phyloP scores from a whole-genome alignment of 2,797 vertebrate species.

The Etheostoma nigrum region DNA sequence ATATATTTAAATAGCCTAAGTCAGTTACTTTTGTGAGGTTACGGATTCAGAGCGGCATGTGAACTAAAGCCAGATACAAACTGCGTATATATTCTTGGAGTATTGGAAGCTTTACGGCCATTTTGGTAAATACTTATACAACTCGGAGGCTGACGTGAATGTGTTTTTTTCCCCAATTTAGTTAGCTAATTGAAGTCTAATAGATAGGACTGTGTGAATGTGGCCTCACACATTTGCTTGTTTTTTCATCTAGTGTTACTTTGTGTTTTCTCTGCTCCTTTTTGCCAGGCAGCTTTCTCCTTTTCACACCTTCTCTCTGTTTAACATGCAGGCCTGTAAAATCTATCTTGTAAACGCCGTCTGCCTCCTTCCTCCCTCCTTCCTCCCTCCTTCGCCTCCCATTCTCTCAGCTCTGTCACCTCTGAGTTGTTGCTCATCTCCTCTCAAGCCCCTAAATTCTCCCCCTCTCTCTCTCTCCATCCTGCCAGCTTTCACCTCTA shows the following conservation, averaged over 20 bases:
- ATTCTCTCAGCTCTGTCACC: conserved; percentile 22
- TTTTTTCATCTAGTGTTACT: not conserved
- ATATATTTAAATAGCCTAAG: not conserved
- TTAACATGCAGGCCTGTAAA: conserved; percentile 57
- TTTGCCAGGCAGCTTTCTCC: conserved; percentile 50
- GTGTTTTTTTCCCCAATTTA: too few relatives aligned
- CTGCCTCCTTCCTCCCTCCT: conserved; percentile 39
- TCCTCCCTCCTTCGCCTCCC: conserved; percentile 13
- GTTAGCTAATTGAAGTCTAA: too few relatives aligned
- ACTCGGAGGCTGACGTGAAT: not conserved
- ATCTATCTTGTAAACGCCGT: conserved; percentile 50
- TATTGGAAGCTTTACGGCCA: too few relatives aligned
- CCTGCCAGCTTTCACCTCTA: conserved; percentile 28
- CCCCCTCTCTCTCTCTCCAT: not conserved
- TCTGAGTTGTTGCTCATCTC: conserved; percentile 36
- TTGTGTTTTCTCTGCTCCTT: conserved; percentile 9
- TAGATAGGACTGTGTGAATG: too few relatives aligned
- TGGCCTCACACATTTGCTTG: not conserved
- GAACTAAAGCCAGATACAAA: too few relatives aligned
- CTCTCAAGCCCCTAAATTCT: not conserved
- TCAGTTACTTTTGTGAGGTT: too few relatives aligned
- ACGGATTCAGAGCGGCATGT: too few relatives aligned
- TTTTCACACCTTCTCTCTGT: conserved; percentile 47
- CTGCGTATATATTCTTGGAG: not conserved
- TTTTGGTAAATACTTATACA: not conserved